Conservation (phyloP, 1,140 invertebrate genomes). For the Mamestra configurata region DNA sequence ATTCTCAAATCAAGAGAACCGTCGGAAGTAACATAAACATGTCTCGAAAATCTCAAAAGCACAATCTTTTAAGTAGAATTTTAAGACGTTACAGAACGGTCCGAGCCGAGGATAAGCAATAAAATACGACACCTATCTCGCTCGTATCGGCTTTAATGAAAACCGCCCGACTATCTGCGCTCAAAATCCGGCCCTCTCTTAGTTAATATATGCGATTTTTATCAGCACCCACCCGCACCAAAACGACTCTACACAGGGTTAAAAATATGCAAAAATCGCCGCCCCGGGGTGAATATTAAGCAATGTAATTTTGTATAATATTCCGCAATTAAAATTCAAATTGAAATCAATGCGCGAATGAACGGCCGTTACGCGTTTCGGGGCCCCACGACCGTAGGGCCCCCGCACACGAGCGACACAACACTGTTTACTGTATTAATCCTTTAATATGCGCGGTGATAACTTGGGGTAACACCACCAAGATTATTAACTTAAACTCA, state of each 20-base stretch:
- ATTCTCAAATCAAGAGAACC: conserved; percentile 39
- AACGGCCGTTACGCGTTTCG: conserved; percentile 53
- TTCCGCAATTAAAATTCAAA: conserved; percentile 89
- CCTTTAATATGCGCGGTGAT: conserved; percentile 43
- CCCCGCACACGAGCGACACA: conserved; percentile 3
- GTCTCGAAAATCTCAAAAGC: conserved; percentile 51
- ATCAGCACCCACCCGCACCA: conserved; percentile 72
- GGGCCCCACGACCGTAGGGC: neutral
- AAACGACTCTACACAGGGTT: conserved; percentile 60
- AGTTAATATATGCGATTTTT: conserved; percentile 81
- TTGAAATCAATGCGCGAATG: conserved; percentile 88
- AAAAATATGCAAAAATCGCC: conserved; percentile 86
- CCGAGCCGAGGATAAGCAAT: conserved; percentile 64
- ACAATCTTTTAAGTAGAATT: conserved; percentile 60
- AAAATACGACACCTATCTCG: conserved; percentile 72
- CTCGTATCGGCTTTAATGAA: conserved; percentile 76
- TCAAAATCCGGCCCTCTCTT: conserved; percentile 64
- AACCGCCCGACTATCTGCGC: conserved; percentile 68
- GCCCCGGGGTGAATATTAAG: conserved; percentile 85
- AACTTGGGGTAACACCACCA: conserved; percentile 16
- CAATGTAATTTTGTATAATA: conserved; percentile 87
- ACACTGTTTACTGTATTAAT: conserved; percentile 49
- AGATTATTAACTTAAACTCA: conserved; percentile 27
- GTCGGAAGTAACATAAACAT: conserved; percentile 49
- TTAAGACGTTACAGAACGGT: conserved; percentile 64